These are phyloP conservation scores for Trichosurus vulpecula DNA, from an alignment of 2,797 vertebrate genomes.

Conservation along the genomic window DNA sequence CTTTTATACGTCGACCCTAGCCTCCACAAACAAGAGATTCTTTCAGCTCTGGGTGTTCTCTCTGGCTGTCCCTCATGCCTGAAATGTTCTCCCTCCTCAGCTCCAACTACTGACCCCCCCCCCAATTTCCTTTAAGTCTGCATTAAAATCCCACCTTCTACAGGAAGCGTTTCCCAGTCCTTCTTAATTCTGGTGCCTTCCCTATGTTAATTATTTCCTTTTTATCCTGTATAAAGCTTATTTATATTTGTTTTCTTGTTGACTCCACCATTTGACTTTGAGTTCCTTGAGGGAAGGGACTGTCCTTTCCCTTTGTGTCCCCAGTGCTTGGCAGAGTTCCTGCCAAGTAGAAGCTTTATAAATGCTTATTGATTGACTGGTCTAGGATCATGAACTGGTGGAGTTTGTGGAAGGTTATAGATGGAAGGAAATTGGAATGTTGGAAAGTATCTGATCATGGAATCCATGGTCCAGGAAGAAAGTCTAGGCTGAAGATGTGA, in stretches of 20 bases:
- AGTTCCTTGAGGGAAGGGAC: background rate
- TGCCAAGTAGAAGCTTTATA: background rate
- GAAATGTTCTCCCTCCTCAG: background rate
- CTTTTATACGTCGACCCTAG: background rate
- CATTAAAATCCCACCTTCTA: background rate
- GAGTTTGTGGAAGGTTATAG: background rate
- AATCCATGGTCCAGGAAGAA: conserved; percentile 4
- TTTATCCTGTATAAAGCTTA: background rate
- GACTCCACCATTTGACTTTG: background rate
- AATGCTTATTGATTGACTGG: background rate
- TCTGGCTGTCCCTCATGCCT: background rate
- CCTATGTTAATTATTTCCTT: background rate
- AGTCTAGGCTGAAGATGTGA: conserved; percentile 12
- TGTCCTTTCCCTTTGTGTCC: background rate
- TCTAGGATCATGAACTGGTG: background rate
- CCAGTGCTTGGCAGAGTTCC: background rate
- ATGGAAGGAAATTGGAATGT: background rate
- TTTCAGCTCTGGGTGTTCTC: background rate
- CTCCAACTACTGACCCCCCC: background rate
- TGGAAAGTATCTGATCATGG: background rate
- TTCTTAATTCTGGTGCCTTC: background rate
- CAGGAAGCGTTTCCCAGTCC: background rate
- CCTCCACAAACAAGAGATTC: background rate
- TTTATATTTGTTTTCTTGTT: background rate
- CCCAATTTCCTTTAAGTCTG: background rate